A percentile compares a stretch with the other conserved stretches of the same genome.
Conservation (phyloP, 2,113 vertebrate species). For the Struthidea cinerea region DNA sequence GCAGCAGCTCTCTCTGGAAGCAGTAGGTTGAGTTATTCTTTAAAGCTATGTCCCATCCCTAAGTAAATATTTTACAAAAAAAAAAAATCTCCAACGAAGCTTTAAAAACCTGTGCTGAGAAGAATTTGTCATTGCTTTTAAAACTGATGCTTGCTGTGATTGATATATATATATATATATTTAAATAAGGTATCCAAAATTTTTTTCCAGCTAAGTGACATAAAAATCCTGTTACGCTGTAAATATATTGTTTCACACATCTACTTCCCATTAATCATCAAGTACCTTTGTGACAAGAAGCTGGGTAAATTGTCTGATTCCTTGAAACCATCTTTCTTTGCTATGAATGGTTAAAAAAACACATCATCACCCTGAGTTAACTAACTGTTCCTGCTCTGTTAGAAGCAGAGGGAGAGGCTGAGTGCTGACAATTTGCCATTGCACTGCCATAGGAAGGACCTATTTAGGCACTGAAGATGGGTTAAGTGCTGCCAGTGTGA, state of each 20-base stretch:
- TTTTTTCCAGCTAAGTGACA: neutral
- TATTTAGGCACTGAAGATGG: neutral
- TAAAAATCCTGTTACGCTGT: neutral
- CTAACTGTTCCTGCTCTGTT: neutral
- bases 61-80: neutral
- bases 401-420: neutral
- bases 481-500: neutral
- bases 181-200: neutral
- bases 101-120: neutral
- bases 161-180: neutral
- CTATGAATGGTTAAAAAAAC: neutral
- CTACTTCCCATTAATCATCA: constrained; percentile 8
- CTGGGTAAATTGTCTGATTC: neutral
- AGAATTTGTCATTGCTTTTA: neutral
- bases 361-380: neutral
- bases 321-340: neutral
- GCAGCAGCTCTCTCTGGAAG: neutral
- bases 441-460: neutral
- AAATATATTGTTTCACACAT: neutral
- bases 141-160: neutral
- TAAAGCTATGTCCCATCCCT: neutral
- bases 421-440: neutral
- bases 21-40: neutral
- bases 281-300: constrained; percentile 3
- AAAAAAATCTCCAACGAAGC: neutral